Conservation (phyloP, 2,888 invertebrate genomes). For the Achlya flavicornis region DNA sequence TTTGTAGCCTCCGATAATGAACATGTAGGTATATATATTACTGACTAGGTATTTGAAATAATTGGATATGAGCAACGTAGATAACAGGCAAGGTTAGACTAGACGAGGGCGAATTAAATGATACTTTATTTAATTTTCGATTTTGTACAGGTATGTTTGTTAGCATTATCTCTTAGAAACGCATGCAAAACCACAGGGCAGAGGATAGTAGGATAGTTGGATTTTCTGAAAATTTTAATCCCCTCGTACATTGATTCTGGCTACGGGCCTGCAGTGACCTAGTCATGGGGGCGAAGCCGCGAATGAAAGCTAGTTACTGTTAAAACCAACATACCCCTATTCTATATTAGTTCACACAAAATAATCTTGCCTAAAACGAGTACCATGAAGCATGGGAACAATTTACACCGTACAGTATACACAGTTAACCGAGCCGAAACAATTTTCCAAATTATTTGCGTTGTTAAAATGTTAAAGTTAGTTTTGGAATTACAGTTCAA, state of each 20-base stretch:
- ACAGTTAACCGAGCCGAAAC: not conserved
- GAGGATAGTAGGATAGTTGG: too few species aligned
- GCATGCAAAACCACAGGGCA: too few species aligned
- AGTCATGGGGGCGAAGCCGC: too few species aligned
- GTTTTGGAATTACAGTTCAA: not conserved
- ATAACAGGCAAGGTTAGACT: not conserved
- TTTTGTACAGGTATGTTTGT: too few species aligned
- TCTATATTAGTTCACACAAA: not conserved
- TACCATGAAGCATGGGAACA: not conserved
- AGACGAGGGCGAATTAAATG: not conserved
- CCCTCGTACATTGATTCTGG: too few species aligned
- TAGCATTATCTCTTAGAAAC: too few species aligned
- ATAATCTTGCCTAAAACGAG: conserved; percentile 10
- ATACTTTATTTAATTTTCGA: not conserved
- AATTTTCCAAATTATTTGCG: conserved; percentile 7
- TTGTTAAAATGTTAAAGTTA: conserved; percentile 6
- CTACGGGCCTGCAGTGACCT: too few species aligned
- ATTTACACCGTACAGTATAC: not conserved
- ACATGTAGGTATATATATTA: conserved; percentile 14
- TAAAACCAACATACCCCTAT: not conserved
- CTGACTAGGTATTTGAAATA: not conserved
- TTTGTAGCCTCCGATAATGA: conserved; percentile 28
- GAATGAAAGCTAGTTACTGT: too few species aligned
- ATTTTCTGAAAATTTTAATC: too few species aligned
- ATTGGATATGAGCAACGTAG: not conserved